These are phyloP conservation scores for Gymnodraco acuticeps DNA, from an alignment of 2,797 vertebrate genomes.

Conservation along the genomic window DNA sequence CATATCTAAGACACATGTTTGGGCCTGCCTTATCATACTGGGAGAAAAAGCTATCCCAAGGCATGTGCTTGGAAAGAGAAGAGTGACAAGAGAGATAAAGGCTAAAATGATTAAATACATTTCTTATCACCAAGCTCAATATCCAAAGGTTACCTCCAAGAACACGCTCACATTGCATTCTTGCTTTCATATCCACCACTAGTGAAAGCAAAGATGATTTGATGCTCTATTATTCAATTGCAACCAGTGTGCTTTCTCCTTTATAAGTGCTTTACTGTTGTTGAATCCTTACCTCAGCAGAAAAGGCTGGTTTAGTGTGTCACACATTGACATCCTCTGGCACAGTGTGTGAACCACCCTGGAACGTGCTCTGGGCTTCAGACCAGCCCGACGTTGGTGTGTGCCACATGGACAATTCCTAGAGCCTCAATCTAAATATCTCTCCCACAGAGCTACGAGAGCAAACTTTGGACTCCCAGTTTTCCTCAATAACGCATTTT, in stretches of 20 bases:
- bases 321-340: constrained; percentile 79
- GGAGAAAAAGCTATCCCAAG: too few species aligned
- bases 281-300: constrained; percentile 69
- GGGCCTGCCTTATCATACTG: too few species aligned
- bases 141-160: constrained; percentile 13
- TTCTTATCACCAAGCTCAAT: constrained; percentile 19
- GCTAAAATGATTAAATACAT: too few species aligned
- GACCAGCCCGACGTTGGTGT: constrained; percentile 62
- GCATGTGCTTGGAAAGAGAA: too few species aligned
- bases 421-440: constrained; percentile 74
- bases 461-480: constrained; percentile 66
- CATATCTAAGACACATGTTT: too few species aligned
- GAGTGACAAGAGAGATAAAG: too few species aligned
- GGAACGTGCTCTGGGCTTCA: constrained; percentile 68
- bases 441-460: constrained; percentile 69
- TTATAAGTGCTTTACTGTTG: constrained; percentile 49
- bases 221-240: constrained; percentile 13
- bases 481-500: constrained; percentile 73
- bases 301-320: constrained; percentile 74
- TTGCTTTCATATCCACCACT: background rate
- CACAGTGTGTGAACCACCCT: constrained; percentile 61
- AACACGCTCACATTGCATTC: background rate
- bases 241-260: constrained; percentile 37
- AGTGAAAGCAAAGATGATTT: constrained; percentile 21
- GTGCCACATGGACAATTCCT: constrained; percentile 77